Conservation (phyloP, 2,888 invertebrate genomes). For the Thecophora atra region DNA sequence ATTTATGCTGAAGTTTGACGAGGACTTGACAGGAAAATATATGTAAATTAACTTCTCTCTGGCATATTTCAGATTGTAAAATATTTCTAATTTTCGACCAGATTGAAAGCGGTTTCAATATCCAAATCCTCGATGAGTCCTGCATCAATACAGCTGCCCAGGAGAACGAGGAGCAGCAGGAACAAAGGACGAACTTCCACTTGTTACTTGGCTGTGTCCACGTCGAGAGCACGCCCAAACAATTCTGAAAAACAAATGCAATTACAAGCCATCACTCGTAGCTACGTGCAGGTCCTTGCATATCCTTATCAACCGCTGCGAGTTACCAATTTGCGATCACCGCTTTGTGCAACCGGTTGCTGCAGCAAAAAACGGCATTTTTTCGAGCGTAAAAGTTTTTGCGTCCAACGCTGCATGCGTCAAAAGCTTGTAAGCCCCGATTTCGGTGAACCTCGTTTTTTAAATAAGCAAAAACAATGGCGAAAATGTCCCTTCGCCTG, state of each 20-base stretch:
- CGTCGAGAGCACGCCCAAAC: background rate
- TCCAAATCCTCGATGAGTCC: background rate
- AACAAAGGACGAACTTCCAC: slow-evolving; percentile 5
- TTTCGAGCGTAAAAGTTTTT: background rate
- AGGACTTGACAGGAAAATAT: too few relatives aligned
- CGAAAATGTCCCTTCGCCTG: too few relatives aligned
- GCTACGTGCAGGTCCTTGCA: background rate
- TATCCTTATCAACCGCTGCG: slow-evolving; percentile 27
- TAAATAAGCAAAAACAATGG: background rate
- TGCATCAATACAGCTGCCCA: background rate
- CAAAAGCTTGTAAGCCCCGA: background rate
- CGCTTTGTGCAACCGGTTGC: background rate
- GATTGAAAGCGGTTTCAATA: background rate
- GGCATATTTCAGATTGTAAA: too few relatives aligned
- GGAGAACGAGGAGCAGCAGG: background rate
- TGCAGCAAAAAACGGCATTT: background rate
- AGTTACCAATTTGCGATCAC: slow-evolving; percentile 22
- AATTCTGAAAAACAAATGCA: background rate
- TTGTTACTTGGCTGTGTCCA: background rate
- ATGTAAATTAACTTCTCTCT: too few relatives aligned
- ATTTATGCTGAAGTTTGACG: too few relatives aligned
- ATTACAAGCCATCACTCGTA: background rate
- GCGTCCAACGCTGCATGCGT: background rate
- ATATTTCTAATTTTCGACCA: too few relatives aligned
- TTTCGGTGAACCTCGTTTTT: background rate